phyloP scores from a whole-genome alignment of 1,140 invertebrate species.

The Atta colombica region DNA sequence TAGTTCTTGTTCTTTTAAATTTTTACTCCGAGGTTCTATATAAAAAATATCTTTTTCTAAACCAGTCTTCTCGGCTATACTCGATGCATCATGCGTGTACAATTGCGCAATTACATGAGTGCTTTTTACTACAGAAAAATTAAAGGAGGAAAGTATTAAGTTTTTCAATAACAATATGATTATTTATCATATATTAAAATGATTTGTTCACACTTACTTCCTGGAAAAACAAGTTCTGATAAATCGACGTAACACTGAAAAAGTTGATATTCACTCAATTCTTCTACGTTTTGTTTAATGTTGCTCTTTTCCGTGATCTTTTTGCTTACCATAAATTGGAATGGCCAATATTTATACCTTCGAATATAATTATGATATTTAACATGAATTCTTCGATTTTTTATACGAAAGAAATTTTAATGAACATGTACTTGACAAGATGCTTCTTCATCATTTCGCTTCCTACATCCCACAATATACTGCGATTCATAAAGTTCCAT shows the following conservation, averaged over 20 bases:
- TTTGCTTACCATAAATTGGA: constrained; percentile 68
- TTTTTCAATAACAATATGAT: background rate
- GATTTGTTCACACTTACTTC: constrained; percentile 71
- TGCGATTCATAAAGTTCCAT: constrained; percentile 78
- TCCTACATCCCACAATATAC: constrained; percentile 46
- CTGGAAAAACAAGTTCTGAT: constrained; percentile 77
- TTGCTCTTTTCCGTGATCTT: background rate
- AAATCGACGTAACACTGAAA: constrained; percentile 79
- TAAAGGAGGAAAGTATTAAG: background rate
- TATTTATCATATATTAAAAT: constrained; percentile 31
- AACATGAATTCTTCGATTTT: background rate
- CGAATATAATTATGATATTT: constrained; percentile 12
- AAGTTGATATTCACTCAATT: constrained; percentile 27
- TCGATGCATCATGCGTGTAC: constrained; percentile 30
- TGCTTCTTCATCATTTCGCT: constrained; percentile 63
- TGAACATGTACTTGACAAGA: constrained; percentile 71
- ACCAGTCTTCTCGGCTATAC: constrained; percentile 71
- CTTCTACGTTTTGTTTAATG: constrained; percentile 16
- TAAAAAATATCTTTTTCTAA: constrained; percentile 66
- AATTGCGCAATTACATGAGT: constrained; percentile 72
- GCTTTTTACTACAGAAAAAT: constrained; percentile 62
- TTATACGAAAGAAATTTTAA: constrained; percentile 18
- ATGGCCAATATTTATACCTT: constrained; percentile 79
- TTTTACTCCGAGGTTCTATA: background rate
- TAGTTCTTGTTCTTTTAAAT: constrained; percentile 56